Evolutionary conservation across 2,888 invertebrate genomes (phyloP).

Genomic region (Timema cristinae): DNA sequence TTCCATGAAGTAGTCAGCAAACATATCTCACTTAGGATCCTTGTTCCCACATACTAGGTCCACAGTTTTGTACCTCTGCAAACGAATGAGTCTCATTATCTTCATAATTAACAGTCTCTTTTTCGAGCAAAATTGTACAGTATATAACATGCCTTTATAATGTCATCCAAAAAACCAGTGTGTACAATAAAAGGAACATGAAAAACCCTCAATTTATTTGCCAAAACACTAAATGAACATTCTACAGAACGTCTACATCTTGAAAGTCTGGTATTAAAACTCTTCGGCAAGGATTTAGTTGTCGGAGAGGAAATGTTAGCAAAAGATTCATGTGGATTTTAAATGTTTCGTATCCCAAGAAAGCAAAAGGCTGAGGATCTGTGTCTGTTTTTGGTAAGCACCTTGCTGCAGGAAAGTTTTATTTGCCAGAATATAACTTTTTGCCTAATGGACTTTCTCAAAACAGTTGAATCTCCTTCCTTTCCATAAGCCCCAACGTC

Average conservation of each 20-base stretch:
- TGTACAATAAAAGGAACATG: neutral
- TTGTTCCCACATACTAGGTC: neutral
- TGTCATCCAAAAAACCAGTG: neutral
- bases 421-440: neutral
- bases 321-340: constrained; percentile 5
- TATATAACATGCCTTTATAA: neutral
- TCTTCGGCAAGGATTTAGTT: constrained; percentile 6
- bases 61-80: neutral
- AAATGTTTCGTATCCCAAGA: neutral
- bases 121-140: neutral
- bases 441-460: neutral
- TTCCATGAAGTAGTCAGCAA: neutral
- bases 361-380: neutral
- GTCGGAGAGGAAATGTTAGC: neutral
- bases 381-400: constrained; percentile 8
- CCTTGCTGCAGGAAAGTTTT: neutral
- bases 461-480: constrained; percentile 6
- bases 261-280: neutral
- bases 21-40: neutral
- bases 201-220: constrained; percentile 4
- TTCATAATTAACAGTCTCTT: neutral
- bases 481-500: constrained; percentile 11
- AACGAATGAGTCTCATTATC: neutral
- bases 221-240: neutral
- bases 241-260: constrained; percentile 8